Evolutionary conservation across 2,888 invertebrate genomes (phyloP).

Genomic region (Amiota mariae): DNA sequence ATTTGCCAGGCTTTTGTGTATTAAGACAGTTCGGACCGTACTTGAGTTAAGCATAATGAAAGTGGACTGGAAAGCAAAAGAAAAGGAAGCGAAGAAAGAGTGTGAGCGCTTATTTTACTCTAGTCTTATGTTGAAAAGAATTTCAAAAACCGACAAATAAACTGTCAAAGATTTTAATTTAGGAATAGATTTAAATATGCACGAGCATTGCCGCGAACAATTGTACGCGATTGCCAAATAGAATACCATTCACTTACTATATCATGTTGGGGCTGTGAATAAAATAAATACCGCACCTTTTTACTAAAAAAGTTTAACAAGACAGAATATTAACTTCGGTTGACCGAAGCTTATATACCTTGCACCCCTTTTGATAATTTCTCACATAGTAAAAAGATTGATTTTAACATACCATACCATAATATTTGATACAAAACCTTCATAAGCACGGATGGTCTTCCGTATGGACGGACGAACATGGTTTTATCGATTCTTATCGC

Average conservation of each 20-base stretch:
- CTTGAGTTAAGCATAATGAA: conserved; percentile 61
- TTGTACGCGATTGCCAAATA: conserved; percentile 17
- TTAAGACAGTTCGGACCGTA: conserved; percentile 54
- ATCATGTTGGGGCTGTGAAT: conserved; percentile 37
- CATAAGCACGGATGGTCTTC: too few relatives aligned
- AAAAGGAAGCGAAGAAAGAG: conserved; percentile 38
- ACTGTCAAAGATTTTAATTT: conserved; percentile 62
- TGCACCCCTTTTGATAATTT: too few relatives aligned
- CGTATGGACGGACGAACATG: too few relatives aligned
- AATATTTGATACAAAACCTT: too few relatives aligned
- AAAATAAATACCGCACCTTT: neutral
- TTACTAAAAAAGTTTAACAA: conserved; percentile 60
- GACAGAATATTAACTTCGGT: neutral
- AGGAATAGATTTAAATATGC: conserved; percentile 56
- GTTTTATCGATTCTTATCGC: too few relatives aligned
- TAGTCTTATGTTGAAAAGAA: conserved; percentile 37
- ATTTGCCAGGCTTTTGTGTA: conserved; percentile 50
- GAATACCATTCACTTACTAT: conserved; percentile 46
- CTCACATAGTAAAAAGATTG: too few relatives aligned
- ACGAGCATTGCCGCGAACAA: conserved; percentile 24
- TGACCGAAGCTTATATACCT: too few relatives aligned
- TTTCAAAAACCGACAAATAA: conserved; percentile 55
- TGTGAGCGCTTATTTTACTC: conserved; percentile 28
- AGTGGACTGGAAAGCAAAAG: conserved; percentile 55
- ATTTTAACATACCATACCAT: too few relatives aligned